These are phyloP conservation scores for Eupristina koningsbergeri DNA, from an alignment of 1,140 invertebrate species.

Conservation along the genomic window DNA sequence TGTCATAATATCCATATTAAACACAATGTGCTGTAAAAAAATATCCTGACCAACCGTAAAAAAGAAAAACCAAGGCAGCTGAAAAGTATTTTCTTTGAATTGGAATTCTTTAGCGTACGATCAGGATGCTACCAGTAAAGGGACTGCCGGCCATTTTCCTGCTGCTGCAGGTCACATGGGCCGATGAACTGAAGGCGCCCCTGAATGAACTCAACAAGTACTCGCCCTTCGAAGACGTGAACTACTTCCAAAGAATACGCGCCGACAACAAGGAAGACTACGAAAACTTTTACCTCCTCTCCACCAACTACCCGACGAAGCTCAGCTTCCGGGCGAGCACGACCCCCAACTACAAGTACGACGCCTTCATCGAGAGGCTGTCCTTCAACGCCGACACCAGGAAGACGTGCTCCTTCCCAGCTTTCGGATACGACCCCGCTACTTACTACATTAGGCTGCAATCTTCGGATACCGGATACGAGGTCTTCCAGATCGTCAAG, in stretches of 20 bases:
- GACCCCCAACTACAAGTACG: background rate
- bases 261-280: background rate
- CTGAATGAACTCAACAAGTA: background rate
- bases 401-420: conserved; percentile 12
- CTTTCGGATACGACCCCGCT: background rate
- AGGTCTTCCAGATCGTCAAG: conserved; percentile 19
- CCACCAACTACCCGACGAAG: background rate
- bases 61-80: too few relatives aligned
- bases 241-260: background rate
- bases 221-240: background rate
- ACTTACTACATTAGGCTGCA: background rate
- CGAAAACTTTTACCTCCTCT: conserved; percentile 28
- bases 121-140: background rate
- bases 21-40: too few relatives aligned
- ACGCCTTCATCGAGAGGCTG: conserved; percentile 21
- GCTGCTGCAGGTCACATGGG: background rate
- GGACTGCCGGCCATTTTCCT: background rate
- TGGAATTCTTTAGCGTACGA: too few relatives aligned
- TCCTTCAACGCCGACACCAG: background rate
- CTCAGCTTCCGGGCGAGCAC: conserved; percentile 2
- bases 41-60: too few relatives aligned
- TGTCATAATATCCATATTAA: too few relatives aligned
- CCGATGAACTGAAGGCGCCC: background rate
- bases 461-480: background rate
- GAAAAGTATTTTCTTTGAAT: background rate